Evolutionary conservation across 1,140 invertebrate species (phyloP).

Genomic region (Dendrolimus kikuchii): DNA sequence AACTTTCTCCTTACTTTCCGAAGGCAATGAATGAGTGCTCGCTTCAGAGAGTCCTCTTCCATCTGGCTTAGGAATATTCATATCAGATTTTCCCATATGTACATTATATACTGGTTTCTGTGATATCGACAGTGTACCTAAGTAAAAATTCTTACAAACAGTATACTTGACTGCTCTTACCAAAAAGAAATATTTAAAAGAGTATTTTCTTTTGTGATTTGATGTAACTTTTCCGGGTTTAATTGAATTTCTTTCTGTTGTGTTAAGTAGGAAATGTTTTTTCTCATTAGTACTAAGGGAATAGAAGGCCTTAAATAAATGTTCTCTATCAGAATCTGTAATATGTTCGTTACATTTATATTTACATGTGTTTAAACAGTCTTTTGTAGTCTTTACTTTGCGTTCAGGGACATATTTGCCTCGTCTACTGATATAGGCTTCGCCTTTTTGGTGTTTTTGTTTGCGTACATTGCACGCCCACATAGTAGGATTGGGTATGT

Average conservation of each 20-base stretch:
- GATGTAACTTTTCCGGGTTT: conserved; percentile 34
- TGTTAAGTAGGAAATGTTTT: conserved; percentile 56
- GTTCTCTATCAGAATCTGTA: conserved; percentile 47
- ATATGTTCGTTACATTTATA: conserved; percentile 56
- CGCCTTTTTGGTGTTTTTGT: conserved; percentile 53
- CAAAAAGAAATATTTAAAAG: conserved; percentile 61
- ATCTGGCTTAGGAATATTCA: conserved; percentile 61
- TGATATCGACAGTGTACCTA: conserved; percentile 61
- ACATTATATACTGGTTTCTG: conserved; percentile 64
- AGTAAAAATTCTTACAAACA: conserved; percentile 64
- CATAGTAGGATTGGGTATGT: conserved; percentile 39
- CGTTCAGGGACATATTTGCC: conserved; percentile 57
- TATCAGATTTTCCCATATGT: conserved; percentile 53
- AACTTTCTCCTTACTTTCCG: conserved; percentile 51
- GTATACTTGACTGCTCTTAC: conserved; percentile 42
- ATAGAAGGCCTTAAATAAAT: conserved; percentile 63
- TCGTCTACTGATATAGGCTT: conserved; percentile 55
- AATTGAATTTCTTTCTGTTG: conserved; percentile 45
- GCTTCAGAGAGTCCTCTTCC: conserved; percentile 47
- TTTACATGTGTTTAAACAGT: conserved; percentile 52
- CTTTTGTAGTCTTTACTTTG: conserved; percentile 46
- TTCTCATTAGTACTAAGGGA: conserved; percentile 62
- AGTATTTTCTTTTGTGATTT: conserved; percentile 43
- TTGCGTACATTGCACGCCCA: conserved; percentile 61
- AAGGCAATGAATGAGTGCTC: conserved; percentile 42